Evolutionary conservation across 2,113 vertebrate genomes (phyloP), one percentile per base, ranked within the genome.

Genomic region (Podilymbus podiceps): DNA sequence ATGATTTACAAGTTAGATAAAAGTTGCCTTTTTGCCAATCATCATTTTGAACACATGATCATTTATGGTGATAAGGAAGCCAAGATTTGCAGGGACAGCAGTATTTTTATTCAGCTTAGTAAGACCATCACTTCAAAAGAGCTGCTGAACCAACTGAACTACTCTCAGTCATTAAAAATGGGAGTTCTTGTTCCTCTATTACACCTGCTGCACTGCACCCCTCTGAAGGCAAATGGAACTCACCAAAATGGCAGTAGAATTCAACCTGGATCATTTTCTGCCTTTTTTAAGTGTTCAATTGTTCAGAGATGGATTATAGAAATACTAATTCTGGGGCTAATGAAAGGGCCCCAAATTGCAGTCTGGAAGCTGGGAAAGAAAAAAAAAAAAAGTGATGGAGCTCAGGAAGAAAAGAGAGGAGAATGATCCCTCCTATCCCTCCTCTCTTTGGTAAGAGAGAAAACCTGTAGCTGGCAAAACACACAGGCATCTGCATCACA

Each of bases 371-470:
- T 47, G 17, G 23, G 31, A 50, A 87, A 71, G 11, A 24, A 71
- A 50, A 83, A 38, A 38, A 38, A 38, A 38, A 38, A 38, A 38
- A 38, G 38, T 38, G 38, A 38, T 38, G 38, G 38, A 38, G 38
- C 38, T 38, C 38, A 47, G 18, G 25, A 77, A 63, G 17, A 56
- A 31, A 58, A 85, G 24, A 33, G 22, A 68, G 9, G 49, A 1
- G 0, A 50, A 56, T 11, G 31, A 68, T 59, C 28, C 1, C 17
- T 46, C 21, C 2, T 66, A 68, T 59, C 28, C 1, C 17, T 46
- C 21, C 2, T 66, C 10, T 28, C 14, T 49, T 59, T 55, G 4
- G 5, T 52, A 55, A 58, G 12, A 47, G 11, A 40, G 1, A 60
- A 6, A 88, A 74, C 8, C 11, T 33, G 7, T 5, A 53, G 21